Evolutionary conservation across 2,113 vertebrate species (phyloP).

Genomic region (Aramus guarauna): DNA sequence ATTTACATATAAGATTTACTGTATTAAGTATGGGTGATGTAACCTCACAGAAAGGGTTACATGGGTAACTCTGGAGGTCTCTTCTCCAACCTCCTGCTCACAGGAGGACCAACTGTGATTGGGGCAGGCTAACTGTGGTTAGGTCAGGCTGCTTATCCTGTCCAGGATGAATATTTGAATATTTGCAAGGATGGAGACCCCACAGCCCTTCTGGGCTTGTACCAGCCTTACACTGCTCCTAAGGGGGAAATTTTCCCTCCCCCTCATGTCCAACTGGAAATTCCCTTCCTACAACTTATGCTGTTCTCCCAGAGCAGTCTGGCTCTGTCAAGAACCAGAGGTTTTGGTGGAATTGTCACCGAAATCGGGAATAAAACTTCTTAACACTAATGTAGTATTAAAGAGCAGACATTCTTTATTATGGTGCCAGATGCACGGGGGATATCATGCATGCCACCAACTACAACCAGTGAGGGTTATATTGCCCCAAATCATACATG

Average conservation of each 20-base stretch:
- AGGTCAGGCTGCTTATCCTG: neutral
- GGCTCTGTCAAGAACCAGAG: neutral
- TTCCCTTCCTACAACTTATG: neutral
- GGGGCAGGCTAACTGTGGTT: no score
- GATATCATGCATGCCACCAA: no score
- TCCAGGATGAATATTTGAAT: neutral
- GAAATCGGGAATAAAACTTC: no score
- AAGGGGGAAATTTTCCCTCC: no score
- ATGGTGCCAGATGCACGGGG: no score
- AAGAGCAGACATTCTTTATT: no score
- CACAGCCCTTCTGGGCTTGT: neutral
- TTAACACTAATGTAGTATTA: no score
- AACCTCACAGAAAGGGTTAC: neutral
- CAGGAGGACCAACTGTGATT: neutral
- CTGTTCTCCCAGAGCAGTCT: neutral
- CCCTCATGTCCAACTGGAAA: neutral
- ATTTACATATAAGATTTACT: neutral
- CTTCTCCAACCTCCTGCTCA: neutral
- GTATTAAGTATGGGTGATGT: neutral
- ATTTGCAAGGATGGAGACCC: neutral
- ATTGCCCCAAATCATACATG: no score
- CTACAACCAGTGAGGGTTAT: no score
- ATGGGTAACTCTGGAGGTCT: neutral
- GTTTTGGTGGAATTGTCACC: neutral
- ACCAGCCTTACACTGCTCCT: neutral